phyloP scores from a whole-genome alignment of 35 echinoderm and acorn worm species.

The Chiridota heheva region DNA sequence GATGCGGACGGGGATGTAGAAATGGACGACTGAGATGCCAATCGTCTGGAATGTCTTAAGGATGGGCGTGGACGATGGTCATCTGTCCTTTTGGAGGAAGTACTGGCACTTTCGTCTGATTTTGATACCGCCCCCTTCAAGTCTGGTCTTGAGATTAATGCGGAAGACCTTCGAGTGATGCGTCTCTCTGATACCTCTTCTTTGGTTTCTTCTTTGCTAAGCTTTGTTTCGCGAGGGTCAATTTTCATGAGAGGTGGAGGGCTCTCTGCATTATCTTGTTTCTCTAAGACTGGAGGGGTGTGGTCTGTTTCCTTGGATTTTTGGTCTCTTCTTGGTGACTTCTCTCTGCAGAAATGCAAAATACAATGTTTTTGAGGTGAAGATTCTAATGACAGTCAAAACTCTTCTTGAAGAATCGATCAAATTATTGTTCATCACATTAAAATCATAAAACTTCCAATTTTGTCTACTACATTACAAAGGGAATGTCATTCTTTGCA shows the following conservation, averaged over 20 bases:
- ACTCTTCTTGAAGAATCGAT: neutral
- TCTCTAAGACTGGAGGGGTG: conserved; percentile 3
- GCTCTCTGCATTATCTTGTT: conserved; percentile 16
- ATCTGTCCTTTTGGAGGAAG: neutral
- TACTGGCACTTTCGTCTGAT: neutral
- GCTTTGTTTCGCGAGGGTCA: neutral
- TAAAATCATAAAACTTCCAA: too few relatives aligned
- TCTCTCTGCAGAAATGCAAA: conserved; percentile 14
- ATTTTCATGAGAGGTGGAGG: conserved; percentile 36
- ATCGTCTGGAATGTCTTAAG: conserved; percentile 24
- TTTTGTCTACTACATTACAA: too few relatives aligned
- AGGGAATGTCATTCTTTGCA: too few relatives aligned
- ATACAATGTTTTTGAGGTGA: too few relatives aligned
- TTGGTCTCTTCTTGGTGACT: conserved; percentile 7
- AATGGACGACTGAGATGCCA: conserved; percentile 29
- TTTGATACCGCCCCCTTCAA: neutral
- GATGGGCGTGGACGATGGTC: too few relatives aligned
- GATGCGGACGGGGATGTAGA: conserved; percentile 30
- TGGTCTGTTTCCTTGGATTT: conserved; percentile 19
- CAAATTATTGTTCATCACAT: too few relatives aligned
- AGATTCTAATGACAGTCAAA: neutral
- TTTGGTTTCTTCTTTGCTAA: conserved; percentile 13
- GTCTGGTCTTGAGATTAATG: conserved; percentile 22
- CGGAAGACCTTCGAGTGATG: conserved; percentile 27
- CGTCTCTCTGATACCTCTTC: neutral